Evolutionary conservation across 2,113 vertebrate species (phyloP), one percentile per base, ranked within the genome.

Genomic region (Physeter macrocephalus): DNA sequence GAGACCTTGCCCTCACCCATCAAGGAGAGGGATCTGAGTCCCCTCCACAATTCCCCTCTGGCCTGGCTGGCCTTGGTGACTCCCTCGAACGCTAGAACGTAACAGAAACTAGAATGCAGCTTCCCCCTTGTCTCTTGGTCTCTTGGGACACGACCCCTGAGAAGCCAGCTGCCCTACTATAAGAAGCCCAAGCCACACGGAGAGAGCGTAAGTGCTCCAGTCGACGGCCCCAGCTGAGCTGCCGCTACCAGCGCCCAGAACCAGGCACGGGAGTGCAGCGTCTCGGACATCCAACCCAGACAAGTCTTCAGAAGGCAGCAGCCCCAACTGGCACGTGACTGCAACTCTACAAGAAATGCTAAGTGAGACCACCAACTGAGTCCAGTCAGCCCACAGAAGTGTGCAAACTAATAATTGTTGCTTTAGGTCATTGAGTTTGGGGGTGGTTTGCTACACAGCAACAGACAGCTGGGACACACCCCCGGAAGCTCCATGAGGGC

Each of bases 401-500:
- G 1, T n/a, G 62, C 67, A 46, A 72, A 62, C 61, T 6, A 27
- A 7, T 14, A 6, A 57, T 0, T 36, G 46, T 3, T 10, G 11
- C 52, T 80, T 34, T 34, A 39, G 20, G 21, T 25, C 75, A 13
- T 1, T 29, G 49, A 34, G 25, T n/a, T n/a, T 34, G 10, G 54
- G 7, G 57, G 11, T 41, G 20, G 27, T 4, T 59, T 49, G 57
- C 62, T 18, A 52, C 49, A 5, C 0, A 20, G 59, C 54, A 59
- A 13, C 0, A 61, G 62, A n/a, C 1, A 23, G n/a, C 27, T 5
- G 7, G 49, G 46, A 57, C 9, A 39, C 0, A 4, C 15, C 23
- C 34, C 36, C 8, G 4, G 3, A 31, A 52, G 49, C 41, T 75
- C 54, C 75, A 25, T 0, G 27, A 81, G 29, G 34, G 1, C 15